Evolutionary conservation across 2,113 vertebrate genomes (phyloP), one percentile per base, ranked within the genome.

Genomic region (Notiomystis cincta): DNA sequence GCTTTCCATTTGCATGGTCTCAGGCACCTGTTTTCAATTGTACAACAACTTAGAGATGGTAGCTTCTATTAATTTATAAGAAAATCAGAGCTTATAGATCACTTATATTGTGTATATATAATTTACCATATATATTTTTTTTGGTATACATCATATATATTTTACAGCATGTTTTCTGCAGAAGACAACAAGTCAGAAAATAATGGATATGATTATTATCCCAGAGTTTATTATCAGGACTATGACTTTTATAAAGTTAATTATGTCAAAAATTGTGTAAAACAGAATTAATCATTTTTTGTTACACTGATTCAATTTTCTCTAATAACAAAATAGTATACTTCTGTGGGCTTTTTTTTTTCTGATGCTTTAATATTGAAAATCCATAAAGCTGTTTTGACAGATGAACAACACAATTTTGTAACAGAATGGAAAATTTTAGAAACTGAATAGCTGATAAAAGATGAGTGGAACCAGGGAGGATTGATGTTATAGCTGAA

Each of bases 401-500:
- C 93, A 97, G 83, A 95, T 80, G 92, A 97, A 97, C 83, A 98
- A 78, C 87, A 96, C 58, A 94, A 81, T 97, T 98, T 96, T 96
- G 72, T 92, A 97, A 91, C 71, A 96, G 81, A 89, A 87, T 96
- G 93, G 92, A 97, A 95, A 93, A 95, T 92, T 97, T 66, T 18
- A 67, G 92, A 92, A 94, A 95, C 81, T 87, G 91, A 95, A 57
- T 92, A 95, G 87, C 61, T 97, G 96, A 97, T 96, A 98, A 97
- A 97, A 96, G 95, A 97, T 96, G 93, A 97, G 87, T 94, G 83
- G 83, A 93, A 94, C 72, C 82, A 92, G 88, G 93, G 77, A 98
- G 95, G 97, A 96, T 56, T 98, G 97, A 97, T 97, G 96, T 95
- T 97, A 82, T 85, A 96, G 90, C 94, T 96, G 80, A 97, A 98